phyloP scores from a whole-genome alignment of 2,797 vertebrate species.

The Lophius americanus region DNA sequence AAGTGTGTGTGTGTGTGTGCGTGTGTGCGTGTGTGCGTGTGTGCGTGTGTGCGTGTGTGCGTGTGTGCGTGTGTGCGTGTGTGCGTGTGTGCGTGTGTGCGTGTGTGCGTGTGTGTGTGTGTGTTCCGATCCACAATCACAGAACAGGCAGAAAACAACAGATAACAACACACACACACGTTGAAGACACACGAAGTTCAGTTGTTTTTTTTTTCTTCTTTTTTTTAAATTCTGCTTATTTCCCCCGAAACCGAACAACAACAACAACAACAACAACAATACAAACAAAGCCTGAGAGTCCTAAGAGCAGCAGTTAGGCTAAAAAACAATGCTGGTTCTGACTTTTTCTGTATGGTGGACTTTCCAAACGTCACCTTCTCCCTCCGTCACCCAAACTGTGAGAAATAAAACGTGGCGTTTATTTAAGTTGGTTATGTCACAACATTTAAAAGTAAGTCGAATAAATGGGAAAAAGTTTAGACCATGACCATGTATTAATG shows the following conservation, averaged over 20 bases:
- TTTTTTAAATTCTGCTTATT: constrained; percentile 16
- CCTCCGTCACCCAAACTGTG: too few species aligned
- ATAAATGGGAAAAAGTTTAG: too few species aligned
- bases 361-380: too few species aligned
- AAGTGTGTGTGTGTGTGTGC: constrained; percentile 9
- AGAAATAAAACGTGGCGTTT: too few species aligned
- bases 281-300: constrained; percentile 16
- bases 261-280: constrained; percentile 11
- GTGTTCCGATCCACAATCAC: too few species aligned
- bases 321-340: constrained; percentile 18
- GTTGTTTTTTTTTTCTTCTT: not conserved
- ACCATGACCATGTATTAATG: too few species aligned
- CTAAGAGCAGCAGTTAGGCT: constrained; percentile 25
- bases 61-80: constrained; percentile 3
- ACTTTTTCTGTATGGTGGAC: too few species aligned
- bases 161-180: not conserved
- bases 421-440: too few species aligned
- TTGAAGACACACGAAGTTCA: not conserved
- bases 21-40: not conserved
- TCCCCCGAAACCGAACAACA: too few species aligned
- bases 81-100: not conserved
- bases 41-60: not conserved
- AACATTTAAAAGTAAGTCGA: too few species aligned
- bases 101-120: not conserved
- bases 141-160: not conserved